phyloP scores from a whole-genome alignment of 2,113 vertebrate genomes.

The Meles meles region DNA sequence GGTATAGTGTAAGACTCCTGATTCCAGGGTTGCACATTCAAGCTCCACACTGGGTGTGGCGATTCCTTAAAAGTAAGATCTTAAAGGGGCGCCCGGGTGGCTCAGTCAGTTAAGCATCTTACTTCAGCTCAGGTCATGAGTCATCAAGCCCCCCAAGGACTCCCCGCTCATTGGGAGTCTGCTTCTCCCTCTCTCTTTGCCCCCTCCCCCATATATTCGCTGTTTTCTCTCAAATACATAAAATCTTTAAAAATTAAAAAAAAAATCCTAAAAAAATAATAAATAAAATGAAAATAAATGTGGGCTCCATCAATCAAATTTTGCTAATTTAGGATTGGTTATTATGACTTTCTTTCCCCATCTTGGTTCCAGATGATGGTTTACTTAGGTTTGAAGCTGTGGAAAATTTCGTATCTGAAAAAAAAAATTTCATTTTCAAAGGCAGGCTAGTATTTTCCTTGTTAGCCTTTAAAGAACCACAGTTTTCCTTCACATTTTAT shows the following conservation, averaged over 20 bases:
- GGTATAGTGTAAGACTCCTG: neutral
- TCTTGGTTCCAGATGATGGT: neutral
- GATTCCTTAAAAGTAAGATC: neutral
- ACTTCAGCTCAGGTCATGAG: neutral
- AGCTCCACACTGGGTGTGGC: neutral
- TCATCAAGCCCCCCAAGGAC: no score
- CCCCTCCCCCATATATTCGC: neutral
- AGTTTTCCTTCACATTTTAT: neutral
- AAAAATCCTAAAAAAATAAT: neutral
- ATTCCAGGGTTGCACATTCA: neutral
- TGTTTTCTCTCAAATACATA: neutral
- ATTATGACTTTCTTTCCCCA: neutral
- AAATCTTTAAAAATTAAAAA: neutral
- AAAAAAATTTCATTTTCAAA: conserved; percentile 23
- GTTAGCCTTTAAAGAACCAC: neutral
- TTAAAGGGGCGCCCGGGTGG: neutral
- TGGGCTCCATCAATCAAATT: neutral
- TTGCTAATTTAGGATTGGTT: neutral
- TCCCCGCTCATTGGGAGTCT: neutral
- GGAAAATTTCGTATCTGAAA: neutral
- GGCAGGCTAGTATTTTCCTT: neutral
- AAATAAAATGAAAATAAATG: neutral
- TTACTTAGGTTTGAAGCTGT: neutral
- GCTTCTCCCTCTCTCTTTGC: neutral
- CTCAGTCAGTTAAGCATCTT: neutral